These are phyloP conservation scores for Sceloporus tristichus DNA, from an alignment of 2,113 vertebrate species.

Conservation along the genomic window DNA sequence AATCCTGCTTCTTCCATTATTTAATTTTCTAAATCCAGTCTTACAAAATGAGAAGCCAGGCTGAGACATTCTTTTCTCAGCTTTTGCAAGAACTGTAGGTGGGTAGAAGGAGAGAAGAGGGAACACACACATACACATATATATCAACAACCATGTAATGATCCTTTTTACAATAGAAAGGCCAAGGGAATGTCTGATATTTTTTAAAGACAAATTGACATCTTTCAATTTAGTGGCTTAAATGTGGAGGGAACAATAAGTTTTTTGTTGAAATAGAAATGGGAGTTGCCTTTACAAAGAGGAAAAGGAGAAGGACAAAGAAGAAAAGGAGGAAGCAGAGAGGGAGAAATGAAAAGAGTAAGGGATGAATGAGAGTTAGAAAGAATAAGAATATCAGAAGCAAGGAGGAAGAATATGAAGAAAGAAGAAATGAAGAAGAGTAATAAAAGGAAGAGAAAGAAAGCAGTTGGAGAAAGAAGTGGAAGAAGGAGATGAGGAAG, in stretches of 20 bases:
- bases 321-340: too few species aligned
- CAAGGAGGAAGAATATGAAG: too few species aligned
- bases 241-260: neutral
- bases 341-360: too few species aligned
- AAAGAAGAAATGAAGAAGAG: too few species aligned
- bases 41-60: constrained; percentile 34
- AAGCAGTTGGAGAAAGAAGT: too few species aligned
- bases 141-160: constrained; percentile 3
- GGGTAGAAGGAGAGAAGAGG: neutral
- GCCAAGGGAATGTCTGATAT: neutral
- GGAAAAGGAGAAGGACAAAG: too few species aligned
- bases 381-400: too few species aligned
- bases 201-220: constrained; percentile 17
- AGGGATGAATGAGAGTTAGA: too few species aligned
- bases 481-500: too few species aligned
- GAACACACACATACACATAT: neutral
- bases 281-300: neutral
- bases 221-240: neutral
- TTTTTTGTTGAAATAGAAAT: neutral
- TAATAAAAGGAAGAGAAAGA: too few species aligned
- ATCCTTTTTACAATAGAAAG: neutral
- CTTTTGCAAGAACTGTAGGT: neutral
- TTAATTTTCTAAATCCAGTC: constrained; percentile 41
- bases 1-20: constrained; percentile 46
- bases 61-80: constrained; percentile 24